These are phyloP conservation scores for Zhuqinia jingwanae DNA, from an alignment of 2,888 invertebrate genomes.

Conservation along the genomic window DNA sequence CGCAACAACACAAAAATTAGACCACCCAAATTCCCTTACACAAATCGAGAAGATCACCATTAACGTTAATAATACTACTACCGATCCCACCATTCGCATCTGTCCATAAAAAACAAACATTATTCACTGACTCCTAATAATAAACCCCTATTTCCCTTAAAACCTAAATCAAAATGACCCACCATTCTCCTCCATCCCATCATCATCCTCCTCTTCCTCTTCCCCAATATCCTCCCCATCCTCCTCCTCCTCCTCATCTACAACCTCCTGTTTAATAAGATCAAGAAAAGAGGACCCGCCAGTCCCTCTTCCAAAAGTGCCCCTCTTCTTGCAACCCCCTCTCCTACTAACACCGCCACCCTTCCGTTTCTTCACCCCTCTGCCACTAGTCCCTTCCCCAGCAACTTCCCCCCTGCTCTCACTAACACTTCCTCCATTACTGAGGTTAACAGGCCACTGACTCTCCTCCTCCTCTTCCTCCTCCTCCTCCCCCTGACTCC, in stretches of 20 bases:
- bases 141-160: background rate
- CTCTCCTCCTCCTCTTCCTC: conserved; percentile 38
- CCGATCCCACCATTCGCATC: conserved; percentile 51
- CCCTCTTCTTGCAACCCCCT: background rate
- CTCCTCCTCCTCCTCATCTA: conserved; percentile 26
- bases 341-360: background rate
- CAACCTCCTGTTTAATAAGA: conserved; percentile 39
- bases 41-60: conserved; percentile 63
- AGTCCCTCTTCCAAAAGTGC: background rate
- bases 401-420: background rate
- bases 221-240: background rate
- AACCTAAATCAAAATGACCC: background rate
- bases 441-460: conserved; percentile 27
- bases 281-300: too few relatives aligned
- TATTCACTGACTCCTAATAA: background rate
- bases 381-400: background rate
- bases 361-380: background rate
- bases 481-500: too few relatives aligned
- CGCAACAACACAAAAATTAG: background rate
- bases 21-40: conserved; percentile 38
- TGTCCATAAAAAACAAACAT: conserved; percentile 20
- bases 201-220: conserved; percentile 5
- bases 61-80: conserved; percentile 59
- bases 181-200: conserved; percentile 39
- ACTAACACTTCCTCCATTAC: conserved; percentile 4